Base-by-base conservation (phyloP, 2,888 invertebrate species). In the Phyto melanocephala region DNA sequence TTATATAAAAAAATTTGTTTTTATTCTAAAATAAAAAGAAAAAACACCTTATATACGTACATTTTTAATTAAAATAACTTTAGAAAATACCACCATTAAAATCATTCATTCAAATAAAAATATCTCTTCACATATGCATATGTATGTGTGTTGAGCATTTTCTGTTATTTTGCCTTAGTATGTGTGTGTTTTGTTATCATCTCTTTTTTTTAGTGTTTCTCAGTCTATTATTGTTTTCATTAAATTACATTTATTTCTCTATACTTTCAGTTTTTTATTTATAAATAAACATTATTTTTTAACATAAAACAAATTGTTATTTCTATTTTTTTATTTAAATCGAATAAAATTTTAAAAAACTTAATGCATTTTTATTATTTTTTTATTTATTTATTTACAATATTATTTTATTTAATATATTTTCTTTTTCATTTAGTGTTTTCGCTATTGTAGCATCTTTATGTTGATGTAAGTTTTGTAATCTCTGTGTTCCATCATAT, bases 241-340 rank as follows among this genome's bases (percentile, higher is more conserved):
- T 70, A 52, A 28, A 45, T 50, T 47, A 50, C 22, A 70, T 22
- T 52, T 22, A 54, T 40, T 67, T 72, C 52, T 67, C 58, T 72
- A 63, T 54, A 58, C 56, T 78, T 72, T 72, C 72, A 72, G 50
- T 79, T 71, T 50, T n/a, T 67, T 20, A 77, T 77, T 77, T 68
- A 68, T 60, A 67, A 75, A 65, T 63, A 68, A 33, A 52, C 33
- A 47, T 50, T 63, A 56, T 56, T 37, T 28, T 74, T 20, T 20
- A 47, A 20, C 22, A 20, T 2, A 52, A n/a, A 68, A 33, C 22
- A 71, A 60, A 50, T 62, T 76, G 71, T 81, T 72, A 63, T 54
- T 67, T 56, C 20, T 24, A 62, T 47, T 65, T 65, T 76, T 80
- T 70, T 45, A 58, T 60, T 40, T 40, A 77, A 72, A 68, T 47